Base-by-base conservation (phyloP, 2,113 vertebrate genomes). In the Nothobranchius furzeri region DNA sequence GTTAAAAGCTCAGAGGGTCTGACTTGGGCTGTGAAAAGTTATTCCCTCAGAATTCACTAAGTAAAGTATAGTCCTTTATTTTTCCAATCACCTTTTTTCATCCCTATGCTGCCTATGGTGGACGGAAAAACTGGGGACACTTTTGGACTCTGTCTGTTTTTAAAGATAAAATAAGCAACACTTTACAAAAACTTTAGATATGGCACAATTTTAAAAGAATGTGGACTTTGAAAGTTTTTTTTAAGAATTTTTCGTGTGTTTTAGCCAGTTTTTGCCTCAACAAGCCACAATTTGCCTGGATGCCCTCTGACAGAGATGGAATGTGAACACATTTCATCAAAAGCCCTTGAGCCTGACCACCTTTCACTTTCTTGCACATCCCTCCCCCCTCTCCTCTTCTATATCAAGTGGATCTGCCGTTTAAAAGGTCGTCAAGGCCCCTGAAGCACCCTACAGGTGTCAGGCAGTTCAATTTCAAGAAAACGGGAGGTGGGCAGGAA, bases 281-380 rank as follows among this genome's bases (percentile, higher is more conserved):
- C 91, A 92, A 83, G 91, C 87, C 86, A 78, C 67, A 87, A 91
- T 90, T 82, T 17, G 92, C 76, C 86, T 82, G 71, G 69, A 73
- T 91, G 89, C 84, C 85, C 89, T 85, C 84, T 88, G 88, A 91
- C 84, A 88, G 84, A 70, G 83, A 79, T 69, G 90, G 91, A 93
- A 93, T 93, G 92, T 89, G 86, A 89, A 76, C 9, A 82, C 63
- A 88, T 90, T 85, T 85, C 70, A 84, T 84, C 65, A 78, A 82
- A 85, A 69, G 79, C 76, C 87, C 73, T 80, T 89, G 66, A 90
- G 88, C 88, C 86, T 78, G 76, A 80, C 83, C 87, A 90, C 86
- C 83, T 91, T 85, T 87, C 73, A 64, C 76, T 42, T 88, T 83
- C 75, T 64, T 60, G 69, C 70, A 67, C 61, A 20, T 70, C 78